Percentiles rank a stretch among this genome's conserved stretches.
Conservation (phyloP, 1,140 invertebrate genomes). For the Temnothorax nylanderi region DNA sequence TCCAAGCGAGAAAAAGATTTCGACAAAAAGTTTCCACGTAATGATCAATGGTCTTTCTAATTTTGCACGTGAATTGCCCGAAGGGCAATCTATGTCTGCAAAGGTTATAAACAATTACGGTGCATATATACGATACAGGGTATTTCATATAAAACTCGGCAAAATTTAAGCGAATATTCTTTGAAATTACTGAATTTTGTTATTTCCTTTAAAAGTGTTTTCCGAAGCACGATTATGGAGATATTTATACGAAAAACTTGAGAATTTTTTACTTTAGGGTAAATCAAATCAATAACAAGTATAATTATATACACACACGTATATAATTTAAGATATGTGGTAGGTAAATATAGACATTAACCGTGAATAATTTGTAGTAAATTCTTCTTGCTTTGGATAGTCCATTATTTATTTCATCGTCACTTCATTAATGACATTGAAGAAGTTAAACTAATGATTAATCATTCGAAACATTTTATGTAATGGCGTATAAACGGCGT, state of each 20-base stretch:
- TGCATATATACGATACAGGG: constrained; percentile 7
- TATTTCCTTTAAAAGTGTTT: background rate
- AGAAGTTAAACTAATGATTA: background rate
- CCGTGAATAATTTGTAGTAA: background rate
- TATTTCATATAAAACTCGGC: constrained; percentile 9
- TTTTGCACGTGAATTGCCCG: background rate
- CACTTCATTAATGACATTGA: background rate
- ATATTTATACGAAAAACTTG: background rate
- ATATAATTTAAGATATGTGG: background rate
- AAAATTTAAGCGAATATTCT: background rate
- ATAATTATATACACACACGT: background rate
- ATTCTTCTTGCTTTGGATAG: background rate
- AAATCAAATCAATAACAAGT: background rate
- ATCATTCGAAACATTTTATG: background rate
- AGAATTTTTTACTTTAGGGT: background rate
- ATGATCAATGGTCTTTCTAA: background rate
- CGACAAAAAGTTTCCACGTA: background rate
- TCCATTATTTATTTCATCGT: background rate
- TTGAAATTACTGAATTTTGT: background rate
- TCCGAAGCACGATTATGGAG: background rate
- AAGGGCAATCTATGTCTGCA: too few species aligned
- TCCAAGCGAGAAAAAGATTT: background rate
- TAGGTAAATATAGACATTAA: too few species aligned
- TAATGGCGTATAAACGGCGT: background rate
- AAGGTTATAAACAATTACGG: background rate